Base-by-base conservation (phyloP, 2,888 invertebrate genomes). In the Aspidiotus destructor region DNA sequence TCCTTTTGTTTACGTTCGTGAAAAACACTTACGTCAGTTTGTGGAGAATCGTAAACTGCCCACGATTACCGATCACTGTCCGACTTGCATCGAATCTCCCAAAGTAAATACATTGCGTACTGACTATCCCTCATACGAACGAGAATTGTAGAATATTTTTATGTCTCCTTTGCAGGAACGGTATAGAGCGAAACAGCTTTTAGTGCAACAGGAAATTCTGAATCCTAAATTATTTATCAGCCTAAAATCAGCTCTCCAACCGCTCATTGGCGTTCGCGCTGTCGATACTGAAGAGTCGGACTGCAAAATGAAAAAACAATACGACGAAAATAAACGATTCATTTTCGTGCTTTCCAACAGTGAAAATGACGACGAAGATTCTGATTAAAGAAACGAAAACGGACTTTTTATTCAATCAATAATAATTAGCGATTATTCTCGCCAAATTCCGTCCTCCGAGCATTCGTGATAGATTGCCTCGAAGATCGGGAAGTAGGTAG, bases 1-100 rank as follows among this genome's bases (percentile, higher is more conserved):
- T 62, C 93, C 94, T 16, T 87, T 93, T 75, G 86, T 92, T 11
- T 91, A 90, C 79, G 90, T 92, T 11, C 82, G 93, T 53, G 91
- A 89, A 74, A 84, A 84, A 74, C 82, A 86, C 7, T 78, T 92
- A 42, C 81, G 85, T 16, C 84, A 86, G 68, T 92, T 91, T 78
- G 85, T 86, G 13, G 86, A 86, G 74, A 83, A 84, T 73, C 85
- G 86, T 74, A 83, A 84, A 58, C 79, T 92, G 62, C 90, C 92
- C 0, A 82, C 86, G 71, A 86, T 88, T 73, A 80, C 83, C 16
- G 82, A 83, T 73, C 85, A 82, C 73, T 83, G 83, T 74, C 82
- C 82, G 41, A 79, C 77, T 48, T 77, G 75, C 72, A 80, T 81
- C 72, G 79, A 80, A 71, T 79, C 80, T 41, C 81, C 81, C 1